These are phyloP conservation scores for Cheilosia impressa DNA, from an alignment of 2,888 invertebrate genomes.

Conservation along the genomic window DNA sequence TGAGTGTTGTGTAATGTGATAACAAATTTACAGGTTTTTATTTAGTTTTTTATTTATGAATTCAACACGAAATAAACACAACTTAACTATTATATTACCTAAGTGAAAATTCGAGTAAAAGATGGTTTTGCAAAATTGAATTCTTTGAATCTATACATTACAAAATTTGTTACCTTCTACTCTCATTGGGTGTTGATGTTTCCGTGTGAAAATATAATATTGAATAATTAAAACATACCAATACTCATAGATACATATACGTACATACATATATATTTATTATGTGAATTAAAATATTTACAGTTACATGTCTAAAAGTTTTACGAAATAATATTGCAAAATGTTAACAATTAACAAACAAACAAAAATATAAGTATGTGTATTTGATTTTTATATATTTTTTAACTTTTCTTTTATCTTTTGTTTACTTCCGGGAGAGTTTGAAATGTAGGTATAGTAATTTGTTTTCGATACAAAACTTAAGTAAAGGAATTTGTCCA, in stretches of 20 bases:
- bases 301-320: conserved; percentile 64
- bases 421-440: neutral
- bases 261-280: conserved; percentile 53
- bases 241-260: conserved; percentile 40
- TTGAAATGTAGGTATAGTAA: no score
- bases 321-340: conserved; percentile 75
- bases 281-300: conserved; percentile 63
- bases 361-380: conserved; percentile 9
- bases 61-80: conserved; percentile 49
- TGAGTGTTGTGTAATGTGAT: conserved; percentile 19
- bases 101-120: conserved; percentile 40
- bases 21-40: conserved; percentile 57
- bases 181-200: conserved; percentile 18
- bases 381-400: conserved; percentile 10
- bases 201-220: conserved; percentile 47
- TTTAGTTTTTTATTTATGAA: conserved; percentile 9
- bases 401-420: neutral
- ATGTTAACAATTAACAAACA: conserved; percentile 68
- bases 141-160: conserved; percentile 33
- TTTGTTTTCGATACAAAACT: no score
- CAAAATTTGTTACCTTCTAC: conserved; percentile 12
- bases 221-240: conserved; percentile 62
- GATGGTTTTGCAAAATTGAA: conserved; percentile 17
- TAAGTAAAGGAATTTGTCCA: no score
- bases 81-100: conserved; percentile 24